phyloP scores from a whole-genome alignment of 2,888 invertebrate genomes.

The Polydrusus tereticollis region DNA sequence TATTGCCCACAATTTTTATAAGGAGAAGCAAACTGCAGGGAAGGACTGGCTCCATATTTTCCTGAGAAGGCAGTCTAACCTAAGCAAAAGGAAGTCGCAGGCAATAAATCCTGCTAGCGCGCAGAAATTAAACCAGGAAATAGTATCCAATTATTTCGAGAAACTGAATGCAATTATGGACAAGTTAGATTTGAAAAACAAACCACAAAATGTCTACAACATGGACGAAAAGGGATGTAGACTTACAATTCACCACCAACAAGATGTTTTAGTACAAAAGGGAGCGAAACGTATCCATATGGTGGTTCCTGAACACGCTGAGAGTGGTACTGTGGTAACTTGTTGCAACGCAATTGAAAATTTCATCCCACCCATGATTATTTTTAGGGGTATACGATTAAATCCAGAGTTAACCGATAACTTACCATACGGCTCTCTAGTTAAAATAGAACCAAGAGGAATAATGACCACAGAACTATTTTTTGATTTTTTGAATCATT shows the following conservation, averaged over 20 bases:
- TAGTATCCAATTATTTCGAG: slow-evolving; percentile 51
- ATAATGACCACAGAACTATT: slow-evolving; percentile 55
- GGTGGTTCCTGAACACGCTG: slow-evolving; percentile 53
- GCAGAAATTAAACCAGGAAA: slow-evolving; percentile 51
- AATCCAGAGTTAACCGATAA: slow-evolving; percentile 32
- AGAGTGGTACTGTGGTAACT: slow-evolving; percentile 58
- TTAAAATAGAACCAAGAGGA: slow-evolving; percentile 50
- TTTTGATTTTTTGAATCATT: slow-evolving; percentile 53
- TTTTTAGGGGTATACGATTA: slow-evolving; percentile 53
- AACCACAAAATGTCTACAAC: no score
- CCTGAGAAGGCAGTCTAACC: slow-evolving; percentile 29
- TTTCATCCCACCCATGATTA: slow-evolving; percentile 56
- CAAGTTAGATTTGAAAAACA: slow-evolving; percentile 54
- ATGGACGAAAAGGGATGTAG: slow-evolving; percentile 56
- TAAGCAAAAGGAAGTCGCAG: slow-evolving; percentile 53
- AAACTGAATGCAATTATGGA: slow-evolving; percentile 45
- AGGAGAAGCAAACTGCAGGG: slow-evolving; percentile 18
- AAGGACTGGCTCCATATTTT: slow-evolving; percentile 21
- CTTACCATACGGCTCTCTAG: slow-evolving; percentile 52
- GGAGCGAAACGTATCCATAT: slow-evolving; percentile 57
- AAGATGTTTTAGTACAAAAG: slow-evolving; percentile 52
- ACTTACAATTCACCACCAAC: slow-evolving; percentile 50
- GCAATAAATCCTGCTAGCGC: slow-evolving; percentile 53
- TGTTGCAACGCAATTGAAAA: slow-evolving; percentile 58
- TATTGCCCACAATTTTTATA: slow-evolving; percentile 22